These are phyloP conservation scores for Tor tambroides DNA, from an alignment of 2,113 vertebrate genomes.

Conservation along the genomic window DNA sequence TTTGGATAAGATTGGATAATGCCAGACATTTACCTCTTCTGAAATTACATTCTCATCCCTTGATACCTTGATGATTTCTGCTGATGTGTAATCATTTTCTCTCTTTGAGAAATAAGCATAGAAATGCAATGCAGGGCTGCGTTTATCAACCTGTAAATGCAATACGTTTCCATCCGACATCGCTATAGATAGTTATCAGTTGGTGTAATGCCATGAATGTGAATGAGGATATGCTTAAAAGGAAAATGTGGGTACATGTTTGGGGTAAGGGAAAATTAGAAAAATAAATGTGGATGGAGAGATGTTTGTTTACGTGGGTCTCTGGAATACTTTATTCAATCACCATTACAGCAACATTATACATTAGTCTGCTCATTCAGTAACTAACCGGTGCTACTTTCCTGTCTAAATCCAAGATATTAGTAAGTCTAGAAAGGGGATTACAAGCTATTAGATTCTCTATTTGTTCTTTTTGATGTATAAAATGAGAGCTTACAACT, in stretches of 20 bases:
- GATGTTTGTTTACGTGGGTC: neutral
- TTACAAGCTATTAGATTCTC: neutral
- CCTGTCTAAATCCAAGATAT: neutral
- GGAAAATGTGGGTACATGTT: neutral
- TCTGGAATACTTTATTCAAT: neutral
- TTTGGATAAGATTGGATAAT: constrained; percentile 40
- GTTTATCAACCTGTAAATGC: constrained; percentile 37
- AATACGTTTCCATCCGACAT: constrained; percentile 26
- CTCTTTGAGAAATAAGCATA: constrained; percentile 22
- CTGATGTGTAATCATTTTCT: constrained; percentile 31
- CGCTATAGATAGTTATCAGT: constrained; percentile 40
- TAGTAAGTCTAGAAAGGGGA: neutral
- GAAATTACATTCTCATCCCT: constrained; percentile 43
- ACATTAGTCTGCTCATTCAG: neutral
- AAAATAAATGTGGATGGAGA: neutral
- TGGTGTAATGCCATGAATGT: constrained; percentile 29
- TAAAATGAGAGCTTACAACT: neutral
- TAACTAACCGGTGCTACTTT: neutral
- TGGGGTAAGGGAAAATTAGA: neutral
- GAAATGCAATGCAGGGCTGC: neutral
- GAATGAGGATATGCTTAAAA: constrained; percentile 38
- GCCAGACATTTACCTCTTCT: constrained; percentile 37
- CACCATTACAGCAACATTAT: neutral
- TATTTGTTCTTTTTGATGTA: constrained; percentile 24
- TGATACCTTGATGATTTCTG: constrained; percentile 14